These are phyloP conservation scores for Papilio glaucus DNA, from an alignment of 1,140 invertebrate genomes.

Conservation along the genomic window DNA sequence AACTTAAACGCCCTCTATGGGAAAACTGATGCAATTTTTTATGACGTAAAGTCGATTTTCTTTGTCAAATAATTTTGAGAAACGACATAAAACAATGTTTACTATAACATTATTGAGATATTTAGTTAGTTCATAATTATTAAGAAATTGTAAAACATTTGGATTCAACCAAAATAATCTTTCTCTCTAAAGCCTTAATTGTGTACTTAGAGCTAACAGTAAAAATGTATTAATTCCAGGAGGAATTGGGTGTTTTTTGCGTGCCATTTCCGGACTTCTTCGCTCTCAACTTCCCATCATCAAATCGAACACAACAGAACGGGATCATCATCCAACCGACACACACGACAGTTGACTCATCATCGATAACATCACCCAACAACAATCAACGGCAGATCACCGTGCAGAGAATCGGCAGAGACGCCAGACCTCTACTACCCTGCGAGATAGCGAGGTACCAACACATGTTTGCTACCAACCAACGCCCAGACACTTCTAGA, in stretches of 20 bases:
- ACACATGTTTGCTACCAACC: constrained; percentile 68
- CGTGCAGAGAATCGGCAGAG: constrained; percentile 77
- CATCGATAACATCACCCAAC: constrained; percentile 49
- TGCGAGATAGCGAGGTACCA: constrained; percentile 75
- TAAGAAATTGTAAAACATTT: no score
- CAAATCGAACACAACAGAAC: constrained; percentile 55
- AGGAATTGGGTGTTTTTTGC: constrained; percentile 76
- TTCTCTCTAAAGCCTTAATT: no score
- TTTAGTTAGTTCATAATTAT: no score
- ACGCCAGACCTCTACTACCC: constrained; percentile 70
- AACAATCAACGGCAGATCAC: constrained; percentile 68
- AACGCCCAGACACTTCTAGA: constrained; percentile 45
- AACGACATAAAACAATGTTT: no score
- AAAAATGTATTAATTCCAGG: constrained; percentile 54
- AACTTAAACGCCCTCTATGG: no score
- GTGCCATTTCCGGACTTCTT: constrained; percentile 76
- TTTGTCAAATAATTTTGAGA: no score
- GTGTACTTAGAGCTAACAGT: neutral
- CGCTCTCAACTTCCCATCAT: constrained; percentile 64
- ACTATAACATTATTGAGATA: no score
- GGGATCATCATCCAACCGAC: constrained; percentile 58
- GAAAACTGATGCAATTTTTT: no score
- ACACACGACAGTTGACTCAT: constrained; percentile 43
- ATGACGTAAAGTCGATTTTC: no score
- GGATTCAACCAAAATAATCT: no score